Percentiles rank a stretch among this genome's conserved stretches.
Evolutionary conservation across 2,888 invertebrate species (phyloP).

Genomic region (Byasa hedistus): DNA sequence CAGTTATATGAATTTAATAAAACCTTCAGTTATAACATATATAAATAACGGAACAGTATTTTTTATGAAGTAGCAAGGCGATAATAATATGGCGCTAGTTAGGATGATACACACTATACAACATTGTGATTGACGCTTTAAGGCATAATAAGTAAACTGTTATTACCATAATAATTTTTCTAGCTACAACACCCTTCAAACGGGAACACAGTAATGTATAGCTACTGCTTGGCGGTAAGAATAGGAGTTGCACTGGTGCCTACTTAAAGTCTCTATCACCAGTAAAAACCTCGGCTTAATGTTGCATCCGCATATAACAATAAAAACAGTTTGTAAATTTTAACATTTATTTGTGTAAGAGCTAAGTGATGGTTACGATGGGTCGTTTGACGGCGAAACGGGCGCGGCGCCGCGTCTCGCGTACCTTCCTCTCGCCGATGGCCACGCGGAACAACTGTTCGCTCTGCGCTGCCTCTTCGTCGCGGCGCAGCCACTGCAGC

Average conservation of each 20-base stretch:
- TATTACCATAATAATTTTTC: too few species aligned
- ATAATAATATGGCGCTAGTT: too few species aligned
- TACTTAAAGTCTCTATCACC: too few species aligned
- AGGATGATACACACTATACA: too few species aligned
- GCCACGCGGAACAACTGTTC: constrained; percentile 90
- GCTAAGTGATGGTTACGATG: constrained; percentile 64
- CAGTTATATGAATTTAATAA: not conserved
- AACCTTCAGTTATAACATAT: not conserved
- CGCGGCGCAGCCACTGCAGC: constrained; percentile 86
- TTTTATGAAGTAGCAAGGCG: not conserved
- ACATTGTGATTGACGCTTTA: too few species aligned
- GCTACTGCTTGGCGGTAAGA: not conserved
- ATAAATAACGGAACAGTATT: not conserved
- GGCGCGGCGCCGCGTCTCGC: constrained; percentile 82
- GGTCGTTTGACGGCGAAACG: constrained; percentile 83
- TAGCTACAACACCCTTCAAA: too few species aligned
- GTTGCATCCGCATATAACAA: not conserved
- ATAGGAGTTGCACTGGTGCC: too few species aligned
- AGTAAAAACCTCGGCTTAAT: too few species aligned
- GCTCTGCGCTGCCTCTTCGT: constrained; percentile 86
- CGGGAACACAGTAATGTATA: too few species aligned
- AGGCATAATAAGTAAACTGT: not conserved
- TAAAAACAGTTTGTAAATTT: not conserved
- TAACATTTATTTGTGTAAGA: not conserved
- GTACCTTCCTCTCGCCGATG: constrained; percentile 80